These are phyloP conservation scores for Tubiluchus corallicola DNA, from an alignment of 2,888 invertebrate genomes.

Conservation along the genomic window DNA sequence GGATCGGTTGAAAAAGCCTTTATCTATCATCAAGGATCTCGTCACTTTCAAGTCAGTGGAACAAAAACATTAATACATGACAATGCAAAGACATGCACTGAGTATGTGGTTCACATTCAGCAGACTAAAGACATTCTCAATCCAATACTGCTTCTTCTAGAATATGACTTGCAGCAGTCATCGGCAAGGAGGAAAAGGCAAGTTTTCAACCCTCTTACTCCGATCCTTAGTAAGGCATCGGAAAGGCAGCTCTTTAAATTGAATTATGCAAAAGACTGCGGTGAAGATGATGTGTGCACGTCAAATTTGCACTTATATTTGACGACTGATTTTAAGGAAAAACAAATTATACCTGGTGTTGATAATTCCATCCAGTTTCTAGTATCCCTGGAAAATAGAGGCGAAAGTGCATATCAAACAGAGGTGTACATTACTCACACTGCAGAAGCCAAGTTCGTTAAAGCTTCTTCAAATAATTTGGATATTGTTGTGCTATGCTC, in stretches of 20 bases:
- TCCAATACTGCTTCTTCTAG: not conserved
- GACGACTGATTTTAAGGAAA: not conserved
- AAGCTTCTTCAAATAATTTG: too few species aligned
- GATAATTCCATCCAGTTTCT: not conserved
- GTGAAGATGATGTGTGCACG: not conserved
- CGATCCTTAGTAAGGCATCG: too few species aligned
- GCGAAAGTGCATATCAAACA: constrained; percentile 1
- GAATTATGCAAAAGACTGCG: not conserved
- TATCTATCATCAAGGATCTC: not conserved
- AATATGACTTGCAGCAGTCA: not conserved
- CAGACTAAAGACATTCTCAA: not conserved
- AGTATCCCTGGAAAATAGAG: not conserved
- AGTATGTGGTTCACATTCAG: not conserved
- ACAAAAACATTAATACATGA: not conserved
- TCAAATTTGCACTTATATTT: not conserved
- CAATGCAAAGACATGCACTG: not conserved
- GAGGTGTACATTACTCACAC: not conserved
- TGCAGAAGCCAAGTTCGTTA: not conserved
- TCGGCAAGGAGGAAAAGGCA: not conserved
- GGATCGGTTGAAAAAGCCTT: not conserved
- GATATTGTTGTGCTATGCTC: not conserved
- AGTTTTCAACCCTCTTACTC: not conserved
- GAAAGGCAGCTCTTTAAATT: not conserved
- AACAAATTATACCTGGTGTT: not conserved
- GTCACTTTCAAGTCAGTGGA: not conserved